These are phyloP conservation scores for Poeciliopsis presidionis DNA, from an alignment of 2,797 vertebrate genomes.

Conservation along the genomic window DNA sequence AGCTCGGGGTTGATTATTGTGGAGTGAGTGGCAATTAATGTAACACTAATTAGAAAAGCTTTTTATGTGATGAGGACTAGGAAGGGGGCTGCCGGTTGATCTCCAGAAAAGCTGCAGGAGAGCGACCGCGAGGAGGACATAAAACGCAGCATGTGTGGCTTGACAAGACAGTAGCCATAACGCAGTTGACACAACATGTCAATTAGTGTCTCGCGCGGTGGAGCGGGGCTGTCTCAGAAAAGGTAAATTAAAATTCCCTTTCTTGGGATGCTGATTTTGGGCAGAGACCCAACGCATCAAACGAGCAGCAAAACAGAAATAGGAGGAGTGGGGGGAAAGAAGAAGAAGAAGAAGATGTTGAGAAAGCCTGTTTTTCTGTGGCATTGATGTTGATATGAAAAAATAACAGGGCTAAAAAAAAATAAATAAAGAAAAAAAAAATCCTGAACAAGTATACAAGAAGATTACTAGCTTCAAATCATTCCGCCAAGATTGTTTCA, in stretches of 20 bases:
- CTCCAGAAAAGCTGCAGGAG: conserved; percentile 48
- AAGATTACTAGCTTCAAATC: conserved; percentile 63
- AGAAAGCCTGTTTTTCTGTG: conserved; percentile 38
- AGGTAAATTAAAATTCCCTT: conserved; percentile 36
- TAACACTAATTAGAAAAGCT: conserved; percentile 74
- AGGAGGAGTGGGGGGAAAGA: too few relatives aligned
- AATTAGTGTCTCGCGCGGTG: conserved; percentile 55
- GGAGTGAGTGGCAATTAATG: conserved; percentile 74
- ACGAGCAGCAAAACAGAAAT: conserved; percentile 2
- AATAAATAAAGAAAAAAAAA: conserved; percentile 34
- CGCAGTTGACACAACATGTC: conserved; percentile 63
- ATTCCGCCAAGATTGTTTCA: conserved; percentile 50
- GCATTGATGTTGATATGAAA: conserved; percentile 53
- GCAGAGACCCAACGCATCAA: conserved; percentile 51
- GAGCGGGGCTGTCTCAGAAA: conserved; percentile 27
- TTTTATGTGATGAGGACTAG: conserved; percentile 62
- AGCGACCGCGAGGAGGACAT: conserved; percentile 44
- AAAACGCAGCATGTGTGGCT: conserved; percentile 43
- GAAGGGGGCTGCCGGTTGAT: conserved; percentile 63
- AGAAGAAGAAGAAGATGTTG: conserved; percentile 17
- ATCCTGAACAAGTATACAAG: conserved; percentile 44
- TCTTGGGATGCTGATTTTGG: conserved; percentile 17
- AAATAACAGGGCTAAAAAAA: conserved; percentile 58
- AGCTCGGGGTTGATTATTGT: conserved; percentile 67
- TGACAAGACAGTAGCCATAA: conserved; percentile 61